A percentile compares a stretch with the other conserved stretches of the same genome.
Conservation (phyloP, 2,888 invertebrate genomes). For the Xiphydria camelus region DNA sequence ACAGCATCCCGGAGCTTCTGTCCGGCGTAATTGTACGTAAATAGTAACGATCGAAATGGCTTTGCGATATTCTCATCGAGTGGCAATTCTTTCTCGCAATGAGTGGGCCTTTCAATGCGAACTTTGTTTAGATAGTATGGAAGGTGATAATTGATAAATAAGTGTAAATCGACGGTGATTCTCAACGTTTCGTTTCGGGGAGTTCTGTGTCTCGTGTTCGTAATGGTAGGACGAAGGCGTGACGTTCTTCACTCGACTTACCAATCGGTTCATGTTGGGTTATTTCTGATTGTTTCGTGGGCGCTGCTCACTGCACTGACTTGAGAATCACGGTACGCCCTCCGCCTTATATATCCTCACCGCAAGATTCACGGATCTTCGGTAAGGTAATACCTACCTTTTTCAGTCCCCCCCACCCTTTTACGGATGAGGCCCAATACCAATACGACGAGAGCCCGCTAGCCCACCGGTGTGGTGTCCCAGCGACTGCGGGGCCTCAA, state of each 20-base stretch:
- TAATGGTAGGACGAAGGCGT: background rate
- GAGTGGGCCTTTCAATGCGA: too few species aligned
- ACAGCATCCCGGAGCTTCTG: too few species aligned
- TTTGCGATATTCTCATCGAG: too few species aligned
- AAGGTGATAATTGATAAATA: too few species aligned
- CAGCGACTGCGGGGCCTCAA: conserved; percentile 12
- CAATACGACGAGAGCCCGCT: conserved; percentile 11
- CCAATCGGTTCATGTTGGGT: conserved; percentile 31
- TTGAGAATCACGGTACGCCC: conserved; percentile 29
- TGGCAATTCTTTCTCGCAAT: too few species aligned
- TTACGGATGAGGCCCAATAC: conserved; percentile 7
- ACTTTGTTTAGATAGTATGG: too few species aligned
- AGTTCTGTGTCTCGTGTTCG: too few species aligned
- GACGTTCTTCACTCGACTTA: conserved; percentile 24
- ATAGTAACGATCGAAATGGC: too few species aligned
- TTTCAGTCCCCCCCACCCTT: conserved; percentile 25
- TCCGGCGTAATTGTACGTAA: too few species aligned
- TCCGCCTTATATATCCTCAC: conserved; percentile 47
- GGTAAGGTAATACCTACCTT: conserved; percentile 33
- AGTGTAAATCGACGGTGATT: too few species aligned
- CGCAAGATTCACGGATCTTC: conserved; percentile 40
- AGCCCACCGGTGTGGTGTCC: conserved; percentile 12
- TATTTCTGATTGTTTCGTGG: conserved; percentile 8
- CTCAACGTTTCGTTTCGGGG: too few species aligned
- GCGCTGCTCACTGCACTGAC: conserved; percentile 37